Evolutionary conservation across 2,113 vertebrate genomes (phyloP), one percentile per base, ranked within the genome.

Genomic region (Neofelis nebulosa): DNA sequence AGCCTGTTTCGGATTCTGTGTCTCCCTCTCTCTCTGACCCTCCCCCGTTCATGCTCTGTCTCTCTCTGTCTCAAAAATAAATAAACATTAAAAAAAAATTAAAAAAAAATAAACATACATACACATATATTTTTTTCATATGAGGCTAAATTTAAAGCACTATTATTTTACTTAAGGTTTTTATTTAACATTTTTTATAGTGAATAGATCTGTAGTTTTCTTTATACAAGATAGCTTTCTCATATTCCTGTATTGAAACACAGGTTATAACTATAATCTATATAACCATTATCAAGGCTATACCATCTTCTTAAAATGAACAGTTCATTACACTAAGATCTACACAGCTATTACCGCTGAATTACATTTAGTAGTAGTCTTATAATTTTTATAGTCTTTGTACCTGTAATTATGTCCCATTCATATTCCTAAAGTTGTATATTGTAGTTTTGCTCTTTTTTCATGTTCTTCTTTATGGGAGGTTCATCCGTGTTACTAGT

Each of bases 131-230:
- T 50, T 73, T 79, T 65, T 92, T 96, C 31, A 63, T 57, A 95
- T 63, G 38, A 85, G 36, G 4, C 88, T 83, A 23, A 36, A n/a
- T 66, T 69, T 94, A 63, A 90, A 31, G 50, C 68, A 71, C 19
- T 91, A 61, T 85, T 84, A 52, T 45, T 79, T 90, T 83, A 31
- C 69, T 84, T 91, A 74, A 38, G 85, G 61, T 94, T 83, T 91
- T 91, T 73, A 52, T 68, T 92, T 73, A 36, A 38, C 63, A 15
- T 92, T 74, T 94, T 97, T 50, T 57, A 50, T 94, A 41, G 48
- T 91, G 88, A 88, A 80, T 76, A 27, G 7, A 16, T 68, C 85
- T 80, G 6, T 61, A 38, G 69, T 57, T 91, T 76, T 50, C 76
- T 76, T 87, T 92, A 68, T 55, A 29, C 27, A 41, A 87, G 10